Conservation (phyloP, 2,797 vertebrate genomes). For the Alca torda region DNA sequence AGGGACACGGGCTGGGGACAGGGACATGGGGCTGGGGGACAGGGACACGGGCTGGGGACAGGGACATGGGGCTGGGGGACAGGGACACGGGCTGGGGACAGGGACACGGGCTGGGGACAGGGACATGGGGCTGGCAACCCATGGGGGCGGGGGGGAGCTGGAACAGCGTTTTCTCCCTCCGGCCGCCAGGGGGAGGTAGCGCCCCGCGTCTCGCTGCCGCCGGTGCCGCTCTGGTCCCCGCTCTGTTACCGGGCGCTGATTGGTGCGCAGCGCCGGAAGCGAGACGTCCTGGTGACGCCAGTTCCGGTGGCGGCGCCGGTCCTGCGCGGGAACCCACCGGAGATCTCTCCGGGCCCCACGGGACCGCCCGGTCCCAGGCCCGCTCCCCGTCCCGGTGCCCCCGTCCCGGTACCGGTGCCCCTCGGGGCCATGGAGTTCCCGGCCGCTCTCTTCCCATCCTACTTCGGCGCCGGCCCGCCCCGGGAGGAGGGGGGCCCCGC, state of each 20-base stretch:
- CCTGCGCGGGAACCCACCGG: rapidly evolving
- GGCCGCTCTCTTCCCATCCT: background rate
- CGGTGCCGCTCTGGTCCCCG: background rate
- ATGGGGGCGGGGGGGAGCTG: background rate
- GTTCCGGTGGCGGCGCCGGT: background rate
- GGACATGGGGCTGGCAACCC: background rate
- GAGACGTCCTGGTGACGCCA: no score
- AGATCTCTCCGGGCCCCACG: rapidly evolving
- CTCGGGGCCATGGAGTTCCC: conserved; percentile 8
- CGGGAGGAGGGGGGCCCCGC: background rate
- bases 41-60: background rate
- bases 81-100: no score
- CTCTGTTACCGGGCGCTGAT: background rate
- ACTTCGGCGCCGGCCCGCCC: background rate
- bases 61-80: background rate
- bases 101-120: no score
- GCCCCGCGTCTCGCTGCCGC: rapidly evolving
- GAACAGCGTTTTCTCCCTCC: background rate
- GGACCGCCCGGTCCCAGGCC: no score
- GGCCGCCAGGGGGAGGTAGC: background rate
- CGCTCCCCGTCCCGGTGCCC: no score
- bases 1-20: no score
- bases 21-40: no score
- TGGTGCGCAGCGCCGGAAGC: background rate
- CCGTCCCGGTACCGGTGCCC: rapidly evolving